Evolutionary conservation across 2,888 invertebrate species (phyloP).

Genomic region (Ctena decussata): DNA sequence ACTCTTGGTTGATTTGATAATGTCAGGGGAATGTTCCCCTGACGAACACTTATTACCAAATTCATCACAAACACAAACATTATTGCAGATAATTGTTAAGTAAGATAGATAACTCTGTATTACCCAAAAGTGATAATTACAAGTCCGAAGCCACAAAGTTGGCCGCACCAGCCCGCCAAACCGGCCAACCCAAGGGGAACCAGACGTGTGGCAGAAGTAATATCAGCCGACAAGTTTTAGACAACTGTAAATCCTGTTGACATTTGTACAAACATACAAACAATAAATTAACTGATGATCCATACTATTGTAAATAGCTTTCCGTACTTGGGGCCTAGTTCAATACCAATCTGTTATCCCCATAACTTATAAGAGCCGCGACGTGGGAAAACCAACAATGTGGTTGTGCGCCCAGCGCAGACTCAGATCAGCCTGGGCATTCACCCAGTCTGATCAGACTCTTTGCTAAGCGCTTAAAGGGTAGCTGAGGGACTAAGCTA

Average conservation of each 20-base stretch:
- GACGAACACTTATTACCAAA: not conserved
- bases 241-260: no score
- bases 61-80: not conserved
- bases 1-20: not conserved
- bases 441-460: no score
- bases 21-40: not conserved
- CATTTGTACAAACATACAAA: not conserved
- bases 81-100: not conserved
- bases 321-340: no score
- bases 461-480: no score
- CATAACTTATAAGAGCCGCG: no score
- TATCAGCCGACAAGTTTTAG: not conserved
- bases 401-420: no score
- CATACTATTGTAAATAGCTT: no score
- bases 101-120: not conserved
- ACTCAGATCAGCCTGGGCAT: no score
- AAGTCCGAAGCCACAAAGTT: constrained; percentile 1
- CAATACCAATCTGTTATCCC: no score
- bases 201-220: not conserved
- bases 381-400: no score
- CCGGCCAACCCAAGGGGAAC: constrained; percentile 1
- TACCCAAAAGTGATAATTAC: not conserved
- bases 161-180: not conserved
- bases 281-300: not conserved
- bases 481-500: no score